Conservation (phyloP, 2,113 vertebrate genomes). For the Indri indri region DNA sequence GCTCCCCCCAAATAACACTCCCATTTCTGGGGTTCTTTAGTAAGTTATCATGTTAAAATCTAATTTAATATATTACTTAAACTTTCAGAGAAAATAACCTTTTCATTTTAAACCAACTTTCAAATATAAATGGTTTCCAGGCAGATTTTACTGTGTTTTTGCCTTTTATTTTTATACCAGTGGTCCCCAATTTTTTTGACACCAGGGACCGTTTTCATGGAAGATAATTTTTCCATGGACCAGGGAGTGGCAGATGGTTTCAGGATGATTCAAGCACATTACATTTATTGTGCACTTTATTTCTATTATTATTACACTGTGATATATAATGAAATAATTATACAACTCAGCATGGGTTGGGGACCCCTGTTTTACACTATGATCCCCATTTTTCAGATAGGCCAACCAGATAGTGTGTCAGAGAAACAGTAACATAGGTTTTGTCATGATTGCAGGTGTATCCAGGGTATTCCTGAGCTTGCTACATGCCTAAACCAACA, state of each 20-base stretch:
- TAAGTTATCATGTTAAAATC: slow-evolving; percentile 5
- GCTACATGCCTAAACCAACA: background rate
- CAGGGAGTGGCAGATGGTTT: no score
- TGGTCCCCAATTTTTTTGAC: no score
- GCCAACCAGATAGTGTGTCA: background rate
- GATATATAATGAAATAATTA: no score
- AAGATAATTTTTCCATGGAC: no score
- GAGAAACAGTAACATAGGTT: background rate
- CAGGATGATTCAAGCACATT: no score
- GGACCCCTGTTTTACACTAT: background rate
- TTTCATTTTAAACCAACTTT: slow-evolving; percentile 38
- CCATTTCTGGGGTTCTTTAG: background rate
- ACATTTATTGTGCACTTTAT: no score
- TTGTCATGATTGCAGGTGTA: background rate
- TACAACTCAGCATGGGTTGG: no score
- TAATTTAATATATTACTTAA: background rate
- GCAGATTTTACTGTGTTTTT: background rate
- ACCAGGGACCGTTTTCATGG: no score
- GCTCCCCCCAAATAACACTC: background rate
- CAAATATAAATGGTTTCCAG: background rate
- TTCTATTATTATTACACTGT: no score
- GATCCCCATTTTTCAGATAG: background rate
- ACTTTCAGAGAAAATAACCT: background rate
- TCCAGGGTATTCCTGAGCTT: background rate
- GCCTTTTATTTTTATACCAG: background rate